A percentile compares a stretch with the other conserved stretches of the same genome.
Conservation (phyloP, 2,113 vertebrate genomes). For the Triplophysa tibetana region DNA sequence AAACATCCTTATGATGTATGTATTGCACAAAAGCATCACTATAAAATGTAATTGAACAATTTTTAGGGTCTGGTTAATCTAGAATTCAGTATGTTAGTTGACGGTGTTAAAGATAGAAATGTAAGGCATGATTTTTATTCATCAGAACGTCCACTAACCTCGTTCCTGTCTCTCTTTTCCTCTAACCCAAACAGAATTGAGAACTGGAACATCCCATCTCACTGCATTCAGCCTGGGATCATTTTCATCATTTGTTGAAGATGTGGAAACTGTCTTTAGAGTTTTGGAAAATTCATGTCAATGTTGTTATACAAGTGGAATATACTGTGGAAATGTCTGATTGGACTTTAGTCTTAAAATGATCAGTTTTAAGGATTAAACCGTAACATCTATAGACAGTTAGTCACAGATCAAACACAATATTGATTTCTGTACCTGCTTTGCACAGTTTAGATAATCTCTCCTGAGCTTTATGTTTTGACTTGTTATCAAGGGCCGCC, state of each 20-base stretch:
- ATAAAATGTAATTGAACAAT: neutral
- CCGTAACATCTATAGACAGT: neutral
- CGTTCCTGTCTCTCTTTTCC: constrained; percentile 34
- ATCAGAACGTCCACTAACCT: constrained; percentile 35
- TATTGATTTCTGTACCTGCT: constrained; percentile 41
- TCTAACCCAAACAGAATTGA: constrained; percentile 19
- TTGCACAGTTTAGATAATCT: constrained; percentile 40
- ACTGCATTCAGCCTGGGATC: constrained; percentile 8
- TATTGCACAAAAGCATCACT: neutral
- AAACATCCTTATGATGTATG: too few relatives aligned
- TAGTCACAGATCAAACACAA: neutral
- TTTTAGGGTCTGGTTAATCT: too few relatives aligned
- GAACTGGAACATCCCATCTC: neutral
- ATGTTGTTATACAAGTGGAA: too few relatives aligned
- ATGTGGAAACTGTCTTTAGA: constrained; percentile 2
- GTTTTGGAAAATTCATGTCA: neutral
- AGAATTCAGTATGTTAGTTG: too few relatives aligned
- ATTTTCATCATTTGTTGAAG: constrained; percentile 38
- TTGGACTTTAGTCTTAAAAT: too few relatives aligned
- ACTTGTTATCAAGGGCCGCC: constrained; percentile 38
- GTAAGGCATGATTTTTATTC: neutral
- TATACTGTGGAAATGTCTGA: neutral
- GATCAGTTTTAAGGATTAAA: neutral
- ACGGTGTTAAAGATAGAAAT: too few relatives aligned
- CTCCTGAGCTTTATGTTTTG: constrained; percentile 40